Conservation (phyloP, 1,140 invertebrate species). For the Homalodisca vitripennis region DNA sequence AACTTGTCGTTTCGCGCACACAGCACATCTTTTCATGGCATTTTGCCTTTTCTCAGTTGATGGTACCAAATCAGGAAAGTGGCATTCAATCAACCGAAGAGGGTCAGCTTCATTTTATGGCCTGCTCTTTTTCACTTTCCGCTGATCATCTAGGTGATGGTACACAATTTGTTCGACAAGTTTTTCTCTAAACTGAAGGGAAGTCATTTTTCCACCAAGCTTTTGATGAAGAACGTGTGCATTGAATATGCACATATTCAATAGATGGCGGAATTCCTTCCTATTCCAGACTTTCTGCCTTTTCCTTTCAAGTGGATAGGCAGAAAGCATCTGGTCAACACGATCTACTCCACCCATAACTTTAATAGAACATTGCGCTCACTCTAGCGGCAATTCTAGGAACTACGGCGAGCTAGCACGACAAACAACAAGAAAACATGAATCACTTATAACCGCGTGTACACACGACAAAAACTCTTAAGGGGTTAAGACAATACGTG, state of each 20-base stretch:
- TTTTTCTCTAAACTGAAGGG: too few species aligned
- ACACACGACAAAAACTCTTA: too few species aligned
- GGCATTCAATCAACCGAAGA: too few species aligned
- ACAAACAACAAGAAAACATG: too few species aligned
- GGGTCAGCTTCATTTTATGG: not conserved
- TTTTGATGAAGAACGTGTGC: not conserved
- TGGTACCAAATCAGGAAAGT: too few species aligned
- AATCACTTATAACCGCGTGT: too few species aligned
- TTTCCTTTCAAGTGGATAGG: slow-evolving; percentile 16
- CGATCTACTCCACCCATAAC: slow-evolving; percentile 21
- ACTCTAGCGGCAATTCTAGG: too few species aligned
- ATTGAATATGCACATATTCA: slow-evolving; percentile 8
- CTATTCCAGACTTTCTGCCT: slow-evolving; percentile 8
- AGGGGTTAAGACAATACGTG: too few species aligned
- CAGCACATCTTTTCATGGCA: not conserved
- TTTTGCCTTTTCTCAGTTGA: not conserved
- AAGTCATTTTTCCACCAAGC: not conserved
- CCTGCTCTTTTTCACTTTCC: not conserved
- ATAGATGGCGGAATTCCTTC: not conserved
- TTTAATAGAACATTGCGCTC: too few species aligned
- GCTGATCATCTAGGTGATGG: too few species aligned
- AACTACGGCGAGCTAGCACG: too few species aligned
- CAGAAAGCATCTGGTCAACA: too few species aligned
- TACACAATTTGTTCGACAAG: not conserved
- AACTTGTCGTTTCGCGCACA: not conserved